Evolutionary conservation across 2,888 invertebrate genomes (phyloP).

Genomic region (Stramonita haemastoma): DNA sequence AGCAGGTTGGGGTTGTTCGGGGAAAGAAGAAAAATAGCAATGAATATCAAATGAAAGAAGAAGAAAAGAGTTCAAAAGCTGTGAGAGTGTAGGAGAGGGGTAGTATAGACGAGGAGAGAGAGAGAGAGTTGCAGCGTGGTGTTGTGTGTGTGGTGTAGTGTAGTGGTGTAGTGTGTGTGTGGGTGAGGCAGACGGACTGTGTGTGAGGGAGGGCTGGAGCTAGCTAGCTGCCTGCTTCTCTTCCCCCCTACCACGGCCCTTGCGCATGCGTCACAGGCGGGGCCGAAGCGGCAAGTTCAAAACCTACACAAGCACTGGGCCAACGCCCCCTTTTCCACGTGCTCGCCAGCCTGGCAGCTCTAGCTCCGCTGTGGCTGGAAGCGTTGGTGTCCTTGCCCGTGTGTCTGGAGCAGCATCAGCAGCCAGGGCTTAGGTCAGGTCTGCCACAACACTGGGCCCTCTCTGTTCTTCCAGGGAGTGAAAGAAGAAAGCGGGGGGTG

Average conservation of each 20-base stretch:
- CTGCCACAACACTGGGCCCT: slow-evolving; percentile 44
- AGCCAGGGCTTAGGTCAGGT: slow-evolving; percentile 41
- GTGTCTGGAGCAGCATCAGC: slow-evolving; percentile 26
- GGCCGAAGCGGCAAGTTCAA: slow-evolving; percentile 40
- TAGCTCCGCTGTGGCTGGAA: neutral
- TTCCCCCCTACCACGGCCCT: neutral
- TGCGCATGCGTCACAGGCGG: slow-evolving; percentile 37
- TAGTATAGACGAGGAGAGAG: neutral
- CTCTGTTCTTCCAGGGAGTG: slow-evolving; percentile 43
- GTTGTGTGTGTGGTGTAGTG: neutral
- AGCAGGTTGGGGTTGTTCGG: neutral
- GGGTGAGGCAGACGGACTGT: neutral
- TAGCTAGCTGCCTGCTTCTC: neutral
- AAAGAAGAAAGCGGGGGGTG: slow-evolving; percentile 4
- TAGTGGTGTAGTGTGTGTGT: neutral
- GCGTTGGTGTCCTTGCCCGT: neutral
- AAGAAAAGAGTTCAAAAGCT: neutral
- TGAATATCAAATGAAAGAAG: slow-evolving; percentile 3
- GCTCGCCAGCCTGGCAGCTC: neutral
- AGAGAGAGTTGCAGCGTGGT: neutral
- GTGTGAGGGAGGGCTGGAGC: neutral
- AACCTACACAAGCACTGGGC: slow-evolving; percentile 4
- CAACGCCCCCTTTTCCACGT: slow-evolving; percentile 43
- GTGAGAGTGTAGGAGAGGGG: neutral
- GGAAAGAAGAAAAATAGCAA: neutral